phyloP scores from a whole-genome alignment of 2,888 invertebrate species.

The Chymomyza caudatula region DNA sequence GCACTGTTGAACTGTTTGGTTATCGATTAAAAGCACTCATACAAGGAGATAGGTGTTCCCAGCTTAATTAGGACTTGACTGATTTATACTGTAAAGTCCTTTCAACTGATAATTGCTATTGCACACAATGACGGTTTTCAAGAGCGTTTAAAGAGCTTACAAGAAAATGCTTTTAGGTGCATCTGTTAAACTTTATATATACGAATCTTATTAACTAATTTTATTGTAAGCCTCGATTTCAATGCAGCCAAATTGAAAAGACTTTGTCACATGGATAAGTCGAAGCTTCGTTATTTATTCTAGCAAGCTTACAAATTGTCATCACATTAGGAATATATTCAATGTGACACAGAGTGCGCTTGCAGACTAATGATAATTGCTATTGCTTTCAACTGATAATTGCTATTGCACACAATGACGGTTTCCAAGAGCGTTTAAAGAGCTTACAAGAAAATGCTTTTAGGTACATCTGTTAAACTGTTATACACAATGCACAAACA shows the following conservation, averaged over 20 bases:
- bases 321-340: constrained; percentile 9
- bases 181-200: no score
- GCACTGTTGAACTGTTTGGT: no score
- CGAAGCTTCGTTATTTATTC: neutral
- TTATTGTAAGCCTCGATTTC: neutral
- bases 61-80: no score
- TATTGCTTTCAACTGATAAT: constrained; percentile 29
- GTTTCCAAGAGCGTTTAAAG: constrained; percentile 42
- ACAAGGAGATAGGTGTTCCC: no score
- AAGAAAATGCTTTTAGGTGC: no score
- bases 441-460: constrained; percentile 63
- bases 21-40: no score
- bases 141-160: no score
- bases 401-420: constrained; percentile 47
- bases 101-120: no score
- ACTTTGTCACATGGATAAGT: constrained; percentile 4
- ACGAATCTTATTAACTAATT: no score
- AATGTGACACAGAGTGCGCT: constrained; percentile 37
- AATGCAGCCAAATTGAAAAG: neutral
- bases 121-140: no score
- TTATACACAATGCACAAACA: neutral
- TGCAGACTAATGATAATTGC: neutral
- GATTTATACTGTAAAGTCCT: no score
- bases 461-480: constrained; percentile 37
- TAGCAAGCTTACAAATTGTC: constrained; percentile 15